Conservation (phyloP, 1,140 invertebrate genomes). For the Drosophila baimaii region DNA sequence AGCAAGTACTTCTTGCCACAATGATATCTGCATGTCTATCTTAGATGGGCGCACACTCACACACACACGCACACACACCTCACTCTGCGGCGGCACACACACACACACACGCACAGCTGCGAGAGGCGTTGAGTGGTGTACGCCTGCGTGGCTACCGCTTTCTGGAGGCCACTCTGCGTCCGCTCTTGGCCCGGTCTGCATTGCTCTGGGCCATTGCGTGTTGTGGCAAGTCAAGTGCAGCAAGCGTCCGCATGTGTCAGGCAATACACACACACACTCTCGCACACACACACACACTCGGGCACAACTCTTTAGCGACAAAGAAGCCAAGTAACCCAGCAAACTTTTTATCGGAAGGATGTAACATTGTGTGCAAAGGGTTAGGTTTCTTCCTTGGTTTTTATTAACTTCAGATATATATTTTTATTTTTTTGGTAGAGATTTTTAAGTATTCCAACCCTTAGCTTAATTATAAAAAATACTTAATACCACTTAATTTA, state of each 20-base stretch:
- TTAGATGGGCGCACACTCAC: constrained; percentile 71
- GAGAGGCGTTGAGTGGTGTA: constrained; percentile 81
- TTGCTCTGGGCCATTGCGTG: constrained; percentile 64
- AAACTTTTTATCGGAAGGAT: constrained; percentile 3
- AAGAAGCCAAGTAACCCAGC: constrained; percentile 44
- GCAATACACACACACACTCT: constrained; percentile 37
- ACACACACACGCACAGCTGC: constrained; percentile 49
- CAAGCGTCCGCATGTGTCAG: constrained; percentile 66
- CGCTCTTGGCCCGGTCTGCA: constrained; percentile 20
- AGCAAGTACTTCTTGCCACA: constrained; percentile 82
- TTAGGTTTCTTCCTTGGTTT: too few species aligned
- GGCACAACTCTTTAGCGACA: constrained; percentile 37
- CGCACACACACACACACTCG: constrained; percentile 30
- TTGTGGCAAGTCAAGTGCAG: constrained; percentile 81
- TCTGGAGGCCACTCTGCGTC: constrained; percentile 32
- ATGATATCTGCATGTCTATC: constrained; percentile 84
- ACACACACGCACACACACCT: constrained; percentile 32
- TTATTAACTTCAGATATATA: too few species aligned
- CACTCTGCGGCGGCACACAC: constrained; percentile 28
- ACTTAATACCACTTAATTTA: too few species aligned
- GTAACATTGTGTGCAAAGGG: background rate
- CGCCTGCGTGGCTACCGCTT: constrained; percentile 77
- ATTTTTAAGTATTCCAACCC: too few species aligned
- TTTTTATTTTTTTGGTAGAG: too few species aligned
- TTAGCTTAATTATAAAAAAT: too few species aligned